Evolutionary conservation across 2,113 vertebrate genomes (phyloP).

Genomic region (Uria lomvia): DNA sequence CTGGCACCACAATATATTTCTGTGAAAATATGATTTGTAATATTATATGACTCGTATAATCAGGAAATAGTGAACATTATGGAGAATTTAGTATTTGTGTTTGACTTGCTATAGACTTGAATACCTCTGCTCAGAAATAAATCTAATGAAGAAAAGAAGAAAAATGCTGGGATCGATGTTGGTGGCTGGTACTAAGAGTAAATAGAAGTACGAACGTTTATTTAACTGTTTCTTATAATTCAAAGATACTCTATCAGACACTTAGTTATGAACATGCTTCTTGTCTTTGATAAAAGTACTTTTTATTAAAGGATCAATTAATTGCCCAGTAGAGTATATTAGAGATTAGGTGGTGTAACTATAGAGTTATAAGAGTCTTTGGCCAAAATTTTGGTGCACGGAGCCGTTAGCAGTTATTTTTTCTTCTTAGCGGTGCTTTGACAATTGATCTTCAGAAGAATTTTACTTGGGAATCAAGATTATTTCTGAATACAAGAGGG

Average conservation of each 20-base stretch:
- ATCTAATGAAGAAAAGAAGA: background rate
- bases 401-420: background rate
- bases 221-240: background rate
- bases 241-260: background rate
- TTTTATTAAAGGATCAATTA: background rate
- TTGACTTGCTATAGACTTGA: slow-evolving; percentile 1
- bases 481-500: background rate
- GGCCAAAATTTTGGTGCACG: background rate
- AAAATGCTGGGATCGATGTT: background rate
- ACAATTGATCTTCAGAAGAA: background rate
- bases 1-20: background rate
- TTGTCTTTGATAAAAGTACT: background rate
- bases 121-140: background rate
- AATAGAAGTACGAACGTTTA: background rate
- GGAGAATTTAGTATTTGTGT: slow-evolving; percentile 20
- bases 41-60: background rate
- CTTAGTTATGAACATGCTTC: background rate
- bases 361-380: background rate
- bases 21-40: background rate
- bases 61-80: background rate
- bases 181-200: background rate
- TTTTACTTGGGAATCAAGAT: background rate
- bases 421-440: background rate
- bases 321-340: background rate
- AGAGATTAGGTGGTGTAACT: background rate